Evolutionary conservation across 1,140 invertebrate genomes (phyloP).

Genomic region (Nephila pilipes): DNA sequence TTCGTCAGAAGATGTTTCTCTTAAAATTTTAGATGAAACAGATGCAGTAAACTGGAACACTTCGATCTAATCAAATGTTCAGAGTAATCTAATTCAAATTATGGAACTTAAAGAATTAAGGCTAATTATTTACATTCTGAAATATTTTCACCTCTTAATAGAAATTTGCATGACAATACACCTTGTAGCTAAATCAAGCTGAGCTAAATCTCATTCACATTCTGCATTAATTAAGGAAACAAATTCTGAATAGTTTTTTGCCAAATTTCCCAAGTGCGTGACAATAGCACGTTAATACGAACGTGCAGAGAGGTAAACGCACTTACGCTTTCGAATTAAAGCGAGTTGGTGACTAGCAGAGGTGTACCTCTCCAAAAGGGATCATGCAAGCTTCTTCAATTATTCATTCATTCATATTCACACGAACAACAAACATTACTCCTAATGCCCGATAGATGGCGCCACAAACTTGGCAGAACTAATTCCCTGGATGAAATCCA

Average conservation of each 20-base stretch:
- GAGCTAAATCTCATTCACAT: neutral
- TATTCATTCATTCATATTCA: slow-evolving; percentile 43
- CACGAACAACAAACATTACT: slow-evolving; percentile 43
- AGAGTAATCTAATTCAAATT: too few relatives aligned
- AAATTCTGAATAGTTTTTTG: neutral
- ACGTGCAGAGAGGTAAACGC: slow-evolving; percentile 21
- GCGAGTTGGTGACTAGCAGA: neutral
- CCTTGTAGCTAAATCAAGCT: too few relatives aligned
- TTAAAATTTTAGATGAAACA: too few relatives aligned
- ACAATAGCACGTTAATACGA: slow-evolving; percentile 8
- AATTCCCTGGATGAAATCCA: neutral
- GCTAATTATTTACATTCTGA: neutral
- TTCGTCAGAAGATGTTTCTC: too few relatives aligned
- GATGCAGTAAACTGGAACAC: too few relatives aligned
- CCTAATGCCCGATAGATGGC: slow-evolving; percentile 9
- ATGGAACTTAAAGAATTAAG: neutral
- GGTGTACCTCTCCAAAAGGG: neutral
- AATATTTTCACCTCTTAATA: neutral
- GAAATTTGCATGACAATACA: slow-evolving; percentile 18
- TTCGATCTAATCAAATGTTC: too few relatives aligned
- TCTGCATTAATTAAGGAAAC: slow-evolving; percentile 25
- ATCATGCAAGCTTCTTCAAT: slow-evolving; percentile 28
- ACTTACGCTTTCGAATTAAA: slow-evolving; percentile 20
- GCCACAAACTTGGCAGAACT: slow-evolving; percentile 7
- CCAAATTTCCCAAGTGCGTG: slow-evolving; percentile 25